Conservation (phyloP, 2,888 invertebrate species). For the Bembecia ichneumoniformis region DNA sequence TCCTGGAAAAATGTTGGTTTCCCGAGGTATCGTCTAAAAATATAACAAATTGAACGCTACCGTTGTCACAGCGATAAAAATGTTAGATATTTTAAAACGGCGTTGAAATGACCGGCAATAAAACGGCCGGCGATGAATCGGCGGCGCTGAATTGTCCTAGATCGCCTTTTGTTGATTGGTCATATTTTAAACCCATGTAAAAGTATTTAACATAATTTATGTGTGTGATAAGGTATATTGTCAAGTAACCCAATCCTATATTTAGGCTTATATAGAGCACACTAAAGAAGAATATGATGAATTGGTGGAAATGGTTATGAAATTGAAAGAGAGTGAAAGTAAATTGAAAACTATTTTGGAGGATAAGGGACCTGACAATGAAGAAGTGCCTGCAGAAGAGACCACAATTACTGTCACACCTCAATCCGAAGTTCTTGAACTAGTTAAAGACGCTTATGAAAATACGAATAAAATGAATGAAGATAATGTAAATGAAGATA, state of each 20-base stretch:
- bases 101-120: too few species aligned
- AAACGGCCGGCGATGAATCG: too few species aligned
- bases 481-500: constrained; percentile 15
- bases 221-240: too few species aligned
- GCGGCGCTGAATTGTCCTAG: too few species aligned
- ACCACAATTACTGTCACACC: constrained; percentile 13
- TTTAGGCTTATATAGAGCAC: constrained; percentile 66
- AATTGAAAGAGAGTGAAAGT: constrained; percentile 78
- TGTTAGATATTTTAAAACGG: too few species aligned
- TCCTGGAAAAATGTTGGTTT: too few species aligned
- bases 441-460: constrained; percentile 12
- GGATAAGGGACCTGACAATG: constrained; percentile 43
- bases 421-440: constrained; percentile 16
- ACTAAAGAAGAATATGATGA: constrained; percentile 73
- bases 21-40: too few species aligned
- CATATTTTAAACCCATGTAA: background rate
- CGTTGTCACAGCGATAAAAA: too few species aligned
- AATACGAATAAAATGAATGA: constrained; percentile 15
- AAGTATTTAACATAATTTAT: constrained; percentile 31
- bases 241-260: constrained; percentile 15
- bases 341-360: constrained; percentile 74
- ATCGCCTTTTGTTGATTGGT: background rate
- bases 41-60: too few species aligned
- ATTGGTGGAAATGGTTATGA: constrained; percentile 76
- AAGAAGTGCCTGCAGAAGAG: constrained; percentile 45